Base-by-base conservation (phyloP, 2,888 invertebrate species). In the Beris morrisii region DNA sequence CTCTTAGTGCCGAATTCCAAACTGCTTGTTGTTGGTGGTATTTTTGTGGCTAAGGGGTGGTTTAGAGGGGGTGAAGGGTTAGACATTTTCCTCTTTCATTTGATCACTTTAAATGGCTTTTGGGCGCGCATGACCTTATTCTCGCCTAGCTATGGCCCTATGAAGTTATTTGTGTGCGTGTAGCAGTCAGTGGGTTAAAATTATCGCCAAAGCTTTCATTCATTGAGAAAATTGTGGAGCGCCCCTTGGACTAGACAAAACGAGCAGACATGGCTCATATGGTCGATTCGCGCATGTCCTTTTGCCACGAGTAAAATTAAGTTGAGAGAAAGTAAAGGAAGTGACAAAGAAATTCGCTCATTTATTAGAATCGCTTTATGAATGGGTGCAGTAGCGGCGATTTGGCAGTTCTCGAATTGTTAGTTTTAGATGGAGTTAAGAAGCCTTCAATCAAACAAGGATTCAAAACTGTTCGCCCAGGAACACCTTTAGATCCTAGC, bases 121-220 rank as follows among this genome's bases (percentile, higher is more conserved):
- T 48, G 4, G 9, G 7, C 54, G 64, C 64, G 64, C 64, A 64
- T 64, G 64, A 38, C 38, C 7, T 38, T 38, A 5, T 9, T 38
- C 38, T 12, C 15, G n/a, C 12, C 12, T 48, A 15, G 6, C 48
- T 48, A 15, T 48, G 38, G 5, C 38, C 22, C 22, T 22, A 22
- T 22, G 22, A 22, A 22, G 22, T 22, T 38, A 38, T 38, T 5
- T 38, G 38, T 38, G 38, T 5, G 38, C 9, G 38, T 38, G 9
- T 38, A 38, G 38, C 15, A 15, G 48, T 48, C 48, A 61, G 50
- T 32, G 22, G 38, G 15, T 32, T 31, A 4, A 64, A 64, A 28
- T 64, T 54, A 54, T 54, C 54, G 31, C 28, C 11, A 52, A 64
- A 53, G 53, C 53, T 64, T 64, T 52, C 64, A 64, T 64, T 64